These are phyloP conservation scores for Darevskia mixta DNA, from an alignment of 2,797 vertebrate species.

Conservation along the genomic window DNA sequence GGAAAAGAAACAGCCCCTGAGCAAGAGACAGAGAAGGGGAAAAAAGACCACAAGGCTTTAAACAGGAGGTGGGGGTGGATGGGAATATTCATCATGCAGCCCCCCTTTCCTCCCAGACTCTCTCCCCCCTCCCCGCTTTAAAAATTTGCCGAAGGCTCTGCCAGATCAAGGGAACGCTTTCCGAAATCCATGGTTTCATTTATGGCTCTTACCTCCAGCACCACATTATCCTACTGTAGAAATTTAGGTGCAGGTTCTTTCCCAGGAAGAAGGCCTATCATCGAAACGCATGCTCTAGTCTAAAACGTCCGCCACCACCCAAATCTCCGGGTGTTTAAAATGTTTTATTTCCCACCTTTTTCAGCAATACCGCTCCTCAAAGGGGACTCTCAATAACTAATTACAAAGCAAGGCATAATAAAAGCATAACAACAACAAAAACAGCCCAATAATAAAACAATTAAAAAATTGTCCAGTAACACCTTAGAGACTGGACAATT, in stretches of 20 bases:
- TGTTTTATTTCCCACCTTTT: neutral
- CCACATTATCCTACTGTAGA: neutral
- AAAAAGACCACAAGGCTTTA: constrained; percentile 10
- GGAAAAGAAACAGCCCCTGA: constrained; percentile 33
- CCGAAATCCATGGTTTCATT: neutral
- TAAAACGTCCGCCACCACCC: neutral
- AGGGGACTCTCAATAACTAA: neutral
- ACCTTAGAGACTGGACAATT: neutral
- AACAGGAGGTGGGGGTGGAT: constrained; percentile 14
- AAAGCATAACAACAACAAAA: neutral
- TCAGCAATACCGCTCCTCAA: neutral
- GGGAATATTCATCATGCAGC: neutral
- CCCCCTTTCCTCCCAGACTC: neutral
- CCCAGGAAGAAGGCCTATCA: neutral
- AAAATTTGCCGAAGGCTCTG: neutral
- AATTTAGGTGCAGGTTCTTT: neutral
- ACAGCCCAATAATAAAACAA: too few species aligned
- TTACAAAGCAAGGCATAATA: neutral
- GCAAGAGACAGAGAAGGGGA: constrained; percentile 10
- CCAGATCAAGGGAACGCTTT: neutral
- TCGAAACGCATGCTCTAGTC: neutral
- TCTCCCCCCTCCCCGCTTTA: neutral
- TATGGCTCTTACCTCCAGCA: neutral
- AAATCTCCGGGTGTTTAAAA: neutral
- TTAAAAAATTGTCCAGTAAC: too few species aligned